Conservation (phyloP, 2,797 vertebrate species). For the Lithobates sylvaticus region DNA sequence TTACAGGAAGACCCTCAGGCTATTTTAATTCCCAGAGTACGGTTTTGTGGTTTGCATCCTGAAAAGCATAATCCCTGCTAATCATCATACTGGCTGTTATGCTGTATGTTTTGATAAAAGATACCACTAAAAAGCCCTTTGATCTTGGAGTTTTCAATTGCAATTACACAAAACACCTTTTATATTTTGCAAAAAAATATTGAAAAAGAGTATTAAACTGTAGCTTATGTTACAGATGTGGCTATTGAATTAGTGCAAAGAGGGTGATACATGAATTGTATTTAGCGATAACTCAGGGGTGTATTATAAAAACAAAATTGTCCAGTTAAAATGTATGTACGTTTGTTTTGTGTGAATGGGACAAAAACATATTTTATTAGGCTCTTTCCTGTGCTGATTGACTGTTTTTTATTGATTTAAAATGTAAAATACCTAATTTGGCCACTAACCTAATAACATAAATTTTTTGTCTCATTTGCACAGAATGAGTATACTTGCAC, state of each 20-base stretch:
- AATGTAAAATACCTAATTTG: too few species aligned
- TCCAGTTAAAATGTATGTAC: too few species aligned
- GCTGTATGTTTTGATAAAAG: constrained; percentile 31
- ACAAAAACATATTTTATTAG: too few species aligned
- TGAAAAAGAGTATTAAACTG: background rate
- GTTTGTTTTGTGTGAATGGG: too few species aligned
- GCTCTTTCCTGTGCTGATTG: too few species aligned
- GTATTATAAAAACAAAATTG: too few species aligned
- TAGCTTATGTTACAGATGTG: background rate
- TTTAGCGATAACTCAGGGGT: too few species aligned
- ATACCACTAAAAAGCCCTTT: background rate
- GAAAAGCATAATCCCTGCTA: constrained; percentile 33
- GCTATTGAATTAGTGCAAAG: background rate
- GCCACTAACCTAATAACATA: too few species aligned
- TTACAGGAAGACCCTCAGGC: constrained; percentile 18
- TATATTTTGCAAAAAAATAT: background rate
- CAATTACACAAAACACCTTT: background rate
- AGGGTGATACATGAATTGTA: too few species aligned
- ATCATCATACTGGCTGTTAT: constrained; percentile 1
- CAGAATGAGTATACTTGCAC: too few species aligned
- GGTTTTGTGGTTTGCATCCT: constrained; percentile 15
- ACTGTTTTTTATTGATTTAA: too few species aligned
- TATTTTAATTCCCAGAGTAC: constrained; percentile 27
- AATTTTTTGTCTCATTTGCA: too few species aligned
- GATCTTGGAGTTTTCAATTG: background rate